Base-by-base conservation (phyloP, 2,888 invertebrate species). In the Sipha maydis region DNA sequence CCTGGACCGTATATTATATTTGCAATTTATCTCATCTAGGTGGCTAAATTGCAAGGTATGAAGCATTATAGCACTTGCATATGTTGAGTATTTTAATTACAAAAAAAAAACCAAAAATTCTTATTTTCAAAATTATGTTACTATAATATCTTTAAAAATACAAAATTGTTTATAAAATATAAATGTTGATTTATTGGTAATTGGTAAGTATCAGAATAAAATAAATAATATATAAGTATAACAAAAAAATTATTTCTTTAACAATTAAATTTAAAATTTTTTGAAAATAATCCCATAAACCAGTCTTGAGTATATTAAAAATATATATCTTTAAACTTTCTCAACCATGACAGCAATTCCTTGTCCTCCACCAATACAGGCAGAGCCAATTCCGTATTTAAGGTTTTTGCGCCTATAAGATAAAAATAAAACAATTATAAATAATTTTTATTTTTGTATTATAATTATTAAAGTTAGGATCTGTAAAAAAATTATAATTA, bases 301-400 rank as follows among this genome's bases (percentile, higher is more conserved):
- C 77, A 85, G 85, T 85, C 77, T 77, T 85, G 9, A 38, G 14
- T 78, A 34, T 67, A 67, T 48, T 31, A 3, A 77, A 69, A 48
- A 48, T 48, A 25, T 3, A 61, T 28, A 25, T 48, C 38, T 3
- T 89, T 86, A 90, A 11, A 89, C 89, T 83, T 82, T 92, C 92
- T 99, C 99, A 77, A 99, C 92, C 91, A 99, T 93, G 25, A 99
- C 91, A 3, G 99, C 98, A 91, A 99, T 99, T 89, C 99, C 99
- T 93, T 99, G 99, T 4, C 99, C 99, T 77, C 99, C 99, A 54
- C 99, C 99, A 92, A 99, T 99, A 92, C 99, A 99, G 0, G 99
- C 99, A 0, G 98, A 96, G 19, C 99, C 99, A 91, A 99, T 95
- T 61, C 95, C 98, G 89, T 96, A 94, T 92, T 97, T 98, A 48